phyloP scores from a whole-genome alignment of 2,888 invertebrate genomes.

The Diplolepis rosae region DNA sequence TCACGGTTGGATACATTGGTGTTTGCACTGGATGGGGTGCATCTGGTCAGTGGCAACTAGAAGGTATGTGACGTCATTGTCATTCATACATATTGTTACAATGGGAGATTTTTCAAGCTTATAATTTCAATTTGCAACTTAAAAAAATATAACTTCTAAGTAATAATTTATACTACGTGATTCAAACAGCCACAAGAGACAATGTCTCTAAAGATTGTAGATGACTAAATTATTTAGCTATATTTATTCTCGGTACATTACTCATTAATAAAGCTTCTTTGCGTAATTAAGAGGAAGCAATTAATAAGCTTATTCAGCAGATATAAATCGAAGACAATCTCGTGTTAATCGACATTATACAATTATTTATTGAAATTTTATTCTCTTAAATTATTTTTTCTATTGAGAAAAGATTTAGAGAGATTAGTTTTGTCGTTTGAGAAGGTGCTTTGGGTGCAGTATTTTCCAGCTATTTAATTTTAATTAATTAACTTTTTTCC shows the following conservation, averaged over 20 bases:
- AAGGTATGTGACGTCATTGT: constrained; percentile 76
- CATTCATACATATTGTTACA: neutral
- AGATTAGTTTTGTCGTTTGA: neutral
- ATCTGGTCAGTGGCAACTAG: constrained; percentile 86
- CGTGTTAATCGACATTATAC: neutral
- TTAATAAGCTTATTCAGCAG: neutral
- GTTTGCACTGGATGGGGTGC: constrained; percentile 93
- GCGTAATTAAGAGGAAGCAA: neutral
- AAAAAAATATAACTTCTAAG: neutral
- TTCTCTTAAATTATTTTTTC: too few relatives aligned
- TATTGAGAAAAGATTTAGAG: neutral
- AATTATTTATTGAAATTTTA: neutral
- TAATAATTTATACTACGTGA: neutral
- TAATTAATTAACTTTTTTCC: constrained; percentile 14
- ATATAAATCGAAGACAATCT: neutral
- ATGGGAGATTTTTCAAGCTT: neutral
- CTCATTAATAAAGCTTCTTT: neutral
- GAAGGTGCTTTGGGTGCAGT: neutral
- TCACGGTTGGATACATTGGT: constrained; percentile 84
- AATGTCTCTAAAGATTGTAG: neutral
- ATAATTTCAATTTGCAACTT: neutral
- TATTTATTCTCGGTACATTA: neutral
- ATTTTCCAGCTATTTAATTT: neutral
- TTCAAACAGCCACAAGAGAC: too few relatives aligned
- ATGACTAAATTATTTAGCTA: neutral